phyloP scores from a whole-genome alignment of 2,113 vertebrate genomes.

The Lanius collurio region DNA sequence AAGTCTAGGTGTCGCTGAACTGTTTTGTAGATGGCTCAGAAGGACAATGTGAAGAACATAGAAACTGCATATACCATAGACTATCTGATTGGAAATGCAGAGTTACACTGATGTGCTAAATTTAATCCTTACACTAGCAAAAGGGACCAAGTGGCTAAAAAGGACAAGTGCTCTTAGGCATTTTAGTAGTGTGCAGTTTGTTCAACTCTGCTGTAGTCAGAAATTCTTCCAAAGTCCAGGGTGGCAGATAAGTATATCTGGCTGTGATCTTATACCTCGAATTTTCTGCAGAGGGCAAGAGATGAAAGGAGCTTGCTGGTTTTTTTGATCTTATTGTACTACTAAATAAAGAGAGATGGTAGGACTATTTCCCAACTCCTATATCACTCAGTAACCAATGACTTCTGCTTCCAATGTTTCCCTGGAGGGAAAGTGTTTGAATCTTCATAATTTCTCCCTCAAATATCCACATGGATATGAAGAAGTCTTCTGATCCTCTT shows the following conservation, averaged over 20 bases:
- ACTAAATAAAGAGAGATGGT: not conserved
- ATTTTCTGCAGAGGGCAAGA: not conserved
- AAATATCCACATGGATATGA: not conserved
- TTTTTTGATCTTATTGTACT: not conserved
- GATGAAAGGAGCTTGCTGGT: not conserved
- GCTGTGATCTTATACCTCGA: not conserved
- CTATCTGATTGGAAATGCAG: not conserved
- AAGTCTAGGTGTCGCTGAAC: not conserved
- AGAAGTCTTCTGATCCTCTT: not conserved
- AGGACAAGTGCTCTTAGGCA: not conserved
- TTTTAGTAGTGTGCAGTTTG: not conserved
- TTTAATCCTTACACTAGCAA: not conserved
- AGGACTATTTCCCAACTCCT: not conserved
- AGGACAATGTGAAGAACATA: not conserved
- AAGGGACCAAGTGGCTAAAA: not conserved
- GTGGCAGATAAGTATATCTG: not conserved
- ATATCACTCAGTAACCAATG: fast-evolving
- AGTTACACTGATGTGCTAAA: not conserved
- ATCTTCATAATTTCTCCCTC: not conserved
- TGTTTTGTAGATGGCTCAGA: not conserved
- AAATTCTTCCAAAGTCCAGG: not conserved
- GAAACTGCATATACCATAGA: not conserved
- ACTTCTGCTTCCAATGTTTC: not conserved
- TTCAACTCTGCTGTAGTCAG: not conserved
- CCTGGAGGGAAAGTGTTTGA: not conserved